Base-by-base conservation (phyloP, 2,888 invertebrate species). In the Athalia circularis region DNA sequence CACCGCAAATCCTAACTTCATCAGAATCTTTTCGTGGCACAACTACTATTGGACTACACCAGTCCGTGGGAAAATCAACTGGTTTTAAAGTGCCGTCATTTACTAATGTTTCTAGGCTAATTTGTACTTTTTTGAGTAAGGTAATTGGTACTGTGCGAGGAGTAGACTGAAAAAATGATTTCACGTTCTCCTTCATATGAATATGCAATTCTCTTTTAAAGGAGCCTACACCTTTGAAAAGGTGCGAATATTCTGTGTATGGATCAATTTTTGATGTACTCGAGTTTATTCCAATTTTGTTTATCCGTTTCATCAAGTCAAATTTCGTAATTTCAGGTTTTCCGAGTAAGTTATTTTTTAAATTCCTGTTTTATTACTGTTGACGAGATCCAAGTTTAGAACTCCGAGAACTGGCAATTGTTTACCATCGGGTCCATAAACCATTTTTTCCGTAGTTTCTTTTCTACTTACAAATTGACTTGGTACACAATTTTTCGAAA, bases 1-100 rank as follows among this genome's bases (percentile, higher is more conserved):
- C 87, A 5, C 82, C 79, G 76, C 86, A 87, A 9, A 87, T 45
- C 11, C 86, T 62, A 13, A 13, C 86, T 77, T 65, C 74, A 11
- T 65, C 79, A 15, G 79, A 82, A 59, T 80, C 77, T 5, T 78
- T 65, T 80, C 87, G 87, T 6, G 81, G 82, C 0, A 86, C 87
- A 4, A 86, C 83, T 0, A 90, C 90, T 78, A 89, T 86, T 0
- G 85, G 85, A 11, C 86, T 83, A 78, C 87, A 88, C 88, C 88
- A 89, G 1, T 84, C 86, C 4, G 87, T 88, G 5, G 86, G 85
- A 77, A 82, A 78, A 11, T 85, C 81, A 0, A 89, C 85, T 5
- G 81, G 77, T 47, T 81, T 81, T 67, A 89, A 88, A 2, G 88
- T 83, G 6, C 80, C 77, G 8, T 80, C 70, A 57, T 75, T 80